Base-by-base conservation (phyloP, 2,888 invertebrate genomes). In the Hydrotaea cyrtoneurina region DNA sequence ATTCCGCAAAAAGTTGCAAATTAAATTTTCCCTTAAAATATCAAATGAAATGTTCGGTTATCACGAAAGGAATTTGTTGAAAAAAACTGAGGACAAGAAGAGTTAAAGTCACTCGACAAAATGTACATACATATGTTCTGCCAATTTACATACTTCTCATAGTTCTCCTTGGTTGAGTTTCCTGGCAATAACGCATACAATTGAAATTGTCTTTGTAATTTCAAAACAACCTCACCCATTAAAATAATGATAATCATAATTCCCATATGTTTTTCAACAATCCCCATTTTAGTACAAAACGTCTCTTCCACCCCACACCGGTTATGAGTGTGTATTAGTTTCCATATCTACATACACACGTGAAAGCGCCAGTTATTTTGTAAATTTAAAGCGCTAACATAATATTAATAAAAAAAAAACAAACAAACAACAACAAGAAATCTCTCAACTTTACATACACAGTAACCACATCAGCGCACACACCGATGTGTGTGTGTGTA, bases 351-450 rank as follows among this genome's bases (percentile, higher is more conserved):
- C 50, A 50, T 7, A 50, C 15, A 26, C 46, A 73, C 21, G 23
- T 39, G 17, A 79, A 80, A 83, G 73, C 77, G 73, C 83, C 80
- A 80, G 83, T 80, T 80, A 80, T 83, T n/a, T 83, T 80, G 77
- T 73, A 83, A 77, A 83, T 80, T 80, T 46, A 83, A 83, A 77
- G 73, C 64, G 76, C 73, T 76, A 80, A 83, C 76, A 79, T 73
- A 72, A 83, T 55, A 72, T 59, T 59, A 59, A 59, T 1, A 59
- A 55, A 76, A 31, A 55, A 79, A 2, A 31, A 7, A 59, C 43
- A 76, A 31, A 55, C 76, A 2, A 31, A 7, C 31, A 31, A 31
- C 31, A 31, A 31, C 64, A 69, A 36, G 13, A 83, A 73, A 72
- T 83, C 76, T 79, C 77, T 55, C 66, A 79, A 73, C 76, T 59